phyloP scores from a whole-genome alignment of 2,113 vertebrate genomes.

The Bolborhynchus lineola region DNA sequence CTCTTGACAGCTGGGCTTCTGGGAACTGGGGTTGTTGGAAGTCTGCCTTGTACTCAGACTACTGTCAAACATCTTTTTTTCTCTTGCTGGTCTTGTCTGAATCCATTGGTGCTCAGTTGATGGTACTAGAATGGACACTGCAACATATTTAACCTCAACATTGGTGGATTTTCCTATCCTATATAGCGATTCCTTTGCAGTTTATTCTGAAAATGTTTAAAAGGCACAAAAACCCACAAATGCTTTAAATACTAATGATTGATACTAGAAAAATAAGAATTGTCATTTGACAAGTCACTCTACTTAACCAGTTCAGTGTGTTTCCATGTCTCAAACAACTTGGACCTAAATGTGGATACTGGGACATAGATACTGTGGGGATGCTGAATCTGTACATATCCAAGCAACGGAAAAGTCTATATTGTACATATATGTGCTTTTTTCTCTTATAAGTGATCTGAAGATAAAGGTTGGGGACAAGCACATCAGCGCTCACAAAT shows the following conservation, averaged over 20 bases:
- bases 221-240: background rate
- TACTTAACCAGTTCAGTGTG: background rate
- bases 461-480: slow-evolving; percentile 87
- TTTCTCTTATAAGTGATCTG: slow-evolving; percentile 82
- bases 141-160: background rate
- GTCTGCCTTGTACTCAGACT: background rate
- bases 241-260: background rate
- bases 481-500: slow-evolving; percentile 88
- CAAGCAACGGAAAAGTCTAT: background rate
- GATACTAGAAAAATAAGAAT: background rate
- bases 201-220: background rate
- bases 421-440: background rate
- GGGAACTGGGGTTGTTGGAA: background rate
- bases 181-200: background rate
- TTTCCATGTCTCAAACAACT: background rate
- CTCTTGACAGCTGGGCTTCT: background rate
- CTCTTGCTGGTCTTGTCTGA: background rate
- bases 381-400: background rate
- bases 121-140: background rate
- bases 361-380: background rate
- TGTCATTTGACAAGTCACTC: background rate
- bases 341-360: background rate
- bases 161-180: background rate
- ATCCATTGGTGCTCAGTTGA: background rate
- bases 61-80: background rate